phyloP scores from a whole-genome alignment of 2,797 vertebrate species.

The Kryptopterus vitreolus region DNA sequence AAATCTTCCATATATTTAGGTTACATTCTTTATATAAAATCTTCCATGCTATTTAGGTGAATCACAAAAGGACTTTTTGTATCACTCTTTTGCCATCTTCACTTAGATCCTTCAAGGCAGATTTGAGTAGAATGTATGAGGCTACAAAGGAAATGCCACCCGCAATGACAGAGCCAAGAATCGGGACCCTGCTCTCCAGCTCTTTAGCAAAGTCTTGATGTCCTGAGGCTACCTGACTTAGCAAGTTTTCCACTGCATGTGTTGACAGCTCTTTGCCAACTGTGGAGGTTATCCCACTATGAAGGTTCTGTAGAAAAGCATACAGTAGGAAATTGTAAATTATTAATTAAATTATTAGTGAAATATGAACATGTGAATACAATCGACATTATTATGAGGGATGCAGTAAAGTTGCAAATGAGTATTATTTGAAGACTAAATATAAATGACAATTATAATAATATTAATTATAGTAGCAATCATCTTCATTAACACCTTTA shows the following conservation, averaged over 20 bases:
- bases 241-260: conserved; percentile 50
- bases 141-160: conserved; percentile 67
- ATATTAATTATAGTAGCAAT: too few species aligned
- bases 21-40: conserved; percentile 1
- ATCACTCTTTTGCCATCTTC: conserved; percentile 66
- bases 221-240: conserved; percentile 55
- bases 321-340: neutral
- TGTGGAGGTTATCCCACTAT: conserved; percentile 62
- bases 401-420: too few species aligned
- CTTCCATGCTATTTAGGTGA: neutral
- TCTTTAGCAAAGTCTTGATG: conserved; percentile 39
- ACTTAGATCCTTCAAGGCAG: conserved; percentile 64
- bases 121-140: conserved; percentile 63
- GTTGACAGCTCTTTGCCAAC: conserved; percentile 60
- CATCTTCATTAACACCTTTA: neutral
- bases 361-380: neutral
- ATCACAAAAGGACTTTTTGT: conserved; percentile 38
- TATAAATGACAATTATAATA: too few species aligned
- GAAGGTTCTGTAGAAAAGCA: conserved; percentile 55
- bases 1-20: neutral
- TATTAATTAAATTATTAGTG: neutral
- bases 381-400: too few species aligned
- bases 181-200: conserved; percentile 58
- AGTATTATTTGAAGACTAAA: too few species aligned
- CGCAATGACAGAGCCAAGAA: conserved; percentile 63